Percentiles rank a stretch among this genome's conserved stretches.
Conservation (phyloP, 2,888 invertebrate genomes). For the Spialia ferax region DNA sequence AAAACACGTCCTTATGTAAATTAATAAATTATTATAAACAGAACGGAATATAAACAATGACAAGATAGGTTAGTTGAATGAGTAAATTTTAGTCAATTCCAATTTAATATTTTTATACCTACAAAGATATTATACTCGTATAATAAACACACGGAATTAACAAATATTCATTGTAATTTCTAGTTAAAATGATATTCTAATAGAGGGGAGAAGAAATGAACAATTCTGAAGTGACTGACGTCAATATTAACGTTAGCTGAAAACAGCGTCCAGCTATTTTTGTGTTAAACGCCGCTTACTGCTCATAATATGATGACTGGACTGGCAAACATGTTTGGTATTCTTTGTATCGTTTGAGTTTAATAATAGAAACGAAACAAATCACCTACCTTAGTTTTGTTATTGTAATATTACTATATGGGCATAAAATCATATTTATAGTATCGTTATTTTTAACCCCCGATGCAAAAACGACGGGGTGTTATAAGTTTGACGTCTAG, state of each 20-base stretch:
- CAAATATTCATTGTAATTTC: too few relatives aligned
- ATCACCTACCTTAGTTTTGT: not conserved
- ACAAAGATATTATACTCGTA: too few relatives aligned
- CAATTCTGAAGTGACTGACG: constrained; percentile 58
- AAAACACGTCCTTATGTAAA: too few relatives aligned
- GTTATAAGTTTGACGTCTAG: too few relatives aligned
- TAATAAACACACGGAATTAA: not conserved
- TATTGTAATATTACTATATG: not conserved
- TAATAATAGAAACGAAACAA: constrained; percentile 52
- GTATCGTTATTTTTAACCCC: too few relatives aligned
- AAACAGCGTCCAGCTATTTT: constrained; percentile 70
- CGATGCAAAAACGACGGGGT: too few relatives aligned
- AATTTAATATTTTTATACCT: too few relatives aligned
- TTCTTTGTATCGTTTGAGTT: constrained; percentile 57
- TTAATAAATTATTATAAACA: too few relatives aligned
- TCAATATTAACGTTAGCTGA: constrained; percentile 71
- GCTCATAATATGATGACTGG: constrained; percentile 66
- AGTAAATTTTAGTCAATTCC: not conserved
- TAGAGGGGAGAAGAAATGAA: constrained; percentile 5
- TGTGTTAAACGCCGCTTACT: constrained; percentile 59
- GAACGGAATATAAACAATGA: too few relatives aligned
- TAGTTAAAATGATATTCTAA: not conserved
- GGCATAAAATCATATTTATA: not conserved
- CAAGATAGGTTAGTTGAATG: too few relatives aligned
- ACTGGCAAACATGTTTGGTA: constrained; percentile 68